A percentile compares a stretch with the other conserved stretches of the same genome.
Conservation (phyloP, 2,797 vertebrate species). For the Agapornis canus region DNA sequence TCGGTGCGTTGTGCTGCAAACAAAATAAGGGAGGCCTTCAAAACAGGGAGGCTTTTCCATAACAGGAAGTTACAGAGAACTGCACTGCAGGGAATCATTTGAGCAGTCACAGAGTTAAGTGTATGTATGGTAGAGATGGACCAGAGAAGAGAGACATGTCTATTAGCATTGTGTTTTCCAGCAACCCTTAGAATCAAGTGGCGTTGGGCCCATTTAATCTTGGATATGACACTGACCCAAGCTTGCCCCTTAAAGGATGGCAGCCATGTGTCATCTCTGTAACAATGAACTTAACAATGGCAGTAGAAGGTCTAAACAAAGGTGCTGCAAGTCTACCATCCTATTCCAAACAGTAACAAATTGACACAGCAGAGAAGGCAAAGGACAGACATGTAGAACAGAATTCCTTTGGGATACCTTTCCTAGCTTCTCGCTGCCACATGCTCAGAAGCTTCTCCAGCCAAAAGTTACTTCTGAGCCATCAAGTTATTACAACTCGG, state of each 20-base stretch:
- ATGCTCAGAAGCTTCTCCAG: neutral
- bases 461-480: neutral
- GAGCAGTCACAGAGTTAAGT: neutral
- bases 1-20: slow-evolving; percentile 90
- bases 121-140: neutral
- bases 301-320: neutral
- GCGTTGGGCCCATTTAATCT: neutral
- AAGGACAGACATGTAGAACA: fast-evolving
- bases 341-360: neutral
- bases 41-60: neutral
- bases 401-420: neutral
- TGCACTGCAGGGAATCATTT: neutral
- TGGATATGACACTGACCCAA: neutral
- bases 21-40: neutral
- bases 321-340: neutral
- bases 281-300: neutral
- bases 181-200: neutral
- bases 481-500: neutral
- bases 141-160: neutral
- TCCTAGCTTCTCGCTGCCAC: neutral
- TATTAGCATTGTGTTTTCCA: neutral
- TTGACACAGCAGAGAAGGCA: neutral
- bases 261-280: neutral
- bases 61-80: neutral
- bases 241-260: neutral